Conservation (phyloP, 1,140 invertebrate species). For the Pomacea maculata region DNA sequence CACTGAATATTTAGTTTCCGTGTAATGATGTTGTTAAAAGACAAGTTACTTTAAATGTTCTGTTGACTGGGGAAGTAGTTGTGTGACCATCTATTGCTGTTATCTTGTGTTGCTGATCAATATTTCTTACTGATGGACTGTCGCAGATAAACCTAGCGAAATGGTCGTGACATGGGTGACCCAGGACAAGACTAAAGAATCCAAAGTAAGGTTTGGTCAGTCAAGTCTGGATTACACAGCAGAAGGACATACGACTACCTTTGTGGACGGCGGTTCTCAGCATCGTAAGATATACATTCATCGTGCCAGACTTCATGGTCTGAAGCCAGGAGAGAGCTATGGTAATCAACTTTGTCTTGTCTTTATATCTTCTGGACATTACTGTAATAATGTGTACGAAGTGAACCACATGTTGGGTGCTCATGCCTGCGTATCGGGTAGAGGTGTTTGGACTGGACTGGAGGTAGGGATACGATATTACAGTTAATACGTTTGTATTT, state of each 20-base stretch:
- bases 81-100: not conserved
- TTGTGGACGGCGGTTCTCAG: constrained; percentile 81
- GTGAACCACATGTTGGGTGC: not conserved
- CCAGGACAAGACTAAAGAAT: constrained; percentile 73
- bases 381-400: not conserved
- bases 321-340: constrained; percentile 73
- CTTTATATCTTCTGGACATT: not conserved
- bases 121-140: not conserved
- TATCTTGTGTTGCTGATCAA: not conserved
- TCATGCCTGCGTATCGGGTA: not conserved
- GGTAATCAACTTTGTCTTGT: constrained; percentile 64
- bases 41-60: no score
- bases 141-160: constrained; percentile 72
- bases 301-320: constrained; percentile 71
- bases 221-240: constrained; percentile 56
- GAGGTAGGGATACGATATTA: no score
- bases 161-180: constrained; percentile 95
- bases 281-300: constrained; percentile 84
- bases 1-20: no score
- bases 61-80: not conserved
- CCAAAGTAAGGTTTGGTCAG: constrained; percentile 82
- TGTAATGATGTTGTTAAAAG: no score
- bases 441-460: no score
- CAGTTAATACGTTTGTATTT: no score
- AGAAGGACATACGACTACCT: constrained; percentile 73